Base-by-base conservation (phyloP, 1,140 invertebrate species). In the Hypothenemus hampei region DNA sequence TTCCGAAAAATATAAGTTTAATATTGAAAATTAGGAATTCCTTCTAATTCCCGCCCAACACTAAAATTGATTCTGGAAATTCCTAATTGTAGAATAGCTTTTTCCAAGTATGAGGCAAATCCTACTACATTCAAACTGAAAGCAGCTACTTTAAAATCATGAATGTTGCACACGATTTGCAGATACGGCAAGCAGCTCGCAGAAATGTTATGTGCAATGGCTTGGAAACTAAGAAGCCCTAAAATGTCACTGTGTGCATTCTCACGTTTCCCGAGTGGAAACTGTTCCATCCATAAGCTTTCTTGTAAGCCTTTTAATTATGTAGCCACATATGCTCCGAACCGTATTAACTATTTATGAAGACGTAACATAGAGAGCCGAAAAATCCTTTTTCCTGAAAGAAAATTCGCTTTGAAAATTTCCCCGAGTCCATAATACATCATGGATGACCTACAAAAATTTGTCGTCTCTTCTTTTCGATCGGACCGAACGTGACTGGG, bases 231-330 rank as follows among this genome's bases (percentile, higher is more conserved):
- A 40, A 51, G 48, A 44, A 53, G 50, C 39, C 22, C 50, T 44
- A 36, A 44, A 45, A 53, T 45, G 26, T 45, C 26, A 44, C 24
- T 26, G 19, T 21, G 39, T 7, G 39, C 18, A 18, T 53, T 53
- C 40, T 53, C 50, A 53, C 50, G 50, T 53, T 53, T 31, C 26
- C 21, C 19, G 19, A 16, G n/a, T 7, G 8, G 37, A 45, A 53
- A 50, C 37, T n/a, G n/a, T 44, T 40, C 37, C 50, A 36, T 21
- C 50, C 50, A 43, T 53, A 53, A 44, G 50, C 50, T 43, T 53
- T 36, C 39, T 33, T 45, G 50, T 44, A 53, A 53, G 31, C 50
- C 40, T 44, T 51, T 53, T 53, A 53, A 53, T 53, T 53, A 53
- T 53, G 50, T 40, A 53, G 20, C 40, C 50, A 44, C 50, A 53